Evolutionary conservation across 2,797 vertebrate genomes (phyloP).

Genomic region (Microctenopoma steveboyesi): DNA sequence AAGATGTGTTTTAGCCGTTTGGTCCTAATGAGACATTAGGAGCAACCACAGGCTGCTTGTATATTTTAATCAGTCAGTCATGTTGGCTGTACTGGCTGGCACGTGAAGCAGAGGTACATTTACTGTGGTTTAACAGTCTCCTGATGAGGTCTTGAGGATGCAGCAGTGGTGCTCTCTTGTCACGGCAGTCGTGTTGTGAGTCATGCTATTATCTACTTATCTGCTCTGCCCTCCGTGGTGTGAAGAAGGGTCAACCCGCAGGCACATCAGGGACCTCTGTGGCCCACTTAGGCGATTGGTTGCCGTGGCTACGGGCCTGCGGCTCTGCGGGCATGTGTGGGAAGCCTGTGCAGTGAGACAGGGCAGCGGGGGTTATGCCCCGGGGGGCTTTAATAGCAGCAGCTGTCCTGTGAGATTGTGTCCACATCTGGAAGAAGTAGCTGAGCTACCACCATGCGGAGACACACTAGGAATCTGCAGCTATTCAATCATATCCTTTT

Average conservation of each 20-base stretch:
- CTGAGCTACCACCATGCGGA: slow-evolving; percentile 8
- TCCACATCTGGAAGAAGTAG: slow-evolving; percentile 65
- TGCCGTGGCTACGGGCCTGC: slow-evolving; percentile 69
- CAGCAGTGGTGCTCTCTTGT: slow-evolving; percentile 12
- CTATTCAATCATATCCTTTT: not conserved
- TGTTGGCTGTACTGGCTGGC: not conserved
- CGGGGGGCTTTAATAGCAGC: slow-evolving; percentile 45
- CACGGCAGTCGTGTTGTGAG: slow-evolving; percentile 21
- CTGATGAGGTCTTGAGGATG: slow-evolving; percentile 46
- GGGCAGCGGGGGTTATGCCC: slow-evolving; percentile 40
- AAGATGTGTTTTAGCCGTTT: slow-evolving; percentile 6
- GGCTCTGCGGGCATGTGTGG: slow-evolving; percentile 68
- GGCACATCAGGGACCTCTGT: slow-evolving; percentile 54
- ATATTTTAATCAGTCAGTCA: slow-evolving; percentile 2
- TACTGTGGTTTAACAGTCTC: slow-evolving; percentile 19
- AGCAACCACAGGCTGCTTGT: not conserved
- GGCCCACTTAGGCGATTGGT: slow-evolving; percentile 68
- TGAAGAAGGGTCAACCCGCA: slow-evolving; percentile 61
- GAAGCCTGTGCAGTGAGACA: slow-evolving; percentile 66
- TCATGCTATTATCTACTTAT: slow-evolving; percentile 37
- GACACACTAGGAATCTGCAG: not conserved
- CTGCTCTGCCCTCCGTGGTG: slow-evolving; percentile 27
- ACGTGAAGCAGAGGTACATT: slow-evolving; percentile 14
- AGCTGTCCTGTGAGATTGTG: slow-evolving; percentile 65
- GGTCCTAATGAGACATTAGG: slow-evolving; percentile 4